Percentiles rank a stretch among this genome's conserved stretches.
phyloP scores from a whole-genome alignment of 2,888 invertebrate species.

The Formica aserva region DNA sequence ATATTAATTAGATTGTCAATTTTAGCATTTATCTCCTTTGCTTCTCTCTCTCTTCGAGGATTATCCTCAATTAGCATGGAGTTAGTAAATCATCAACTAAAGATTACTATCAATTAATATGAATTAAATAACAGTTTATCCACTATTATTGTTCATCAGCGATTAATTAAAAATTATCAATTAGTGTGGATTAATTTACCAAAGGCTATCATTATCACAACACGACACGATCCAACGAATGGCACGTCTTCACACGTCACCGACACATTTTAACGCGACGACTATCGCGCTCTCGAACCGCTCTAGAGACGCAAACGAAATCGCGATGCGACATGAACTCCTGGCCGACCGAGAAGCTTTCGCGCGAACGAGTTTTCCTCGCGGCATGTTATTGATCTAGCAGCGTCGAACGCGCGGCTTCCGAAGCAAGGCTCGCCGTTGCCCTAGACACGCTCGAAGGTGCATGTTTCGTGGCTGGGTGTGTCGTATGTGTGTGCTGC shows the following conservation, averaged over 20 bases:
- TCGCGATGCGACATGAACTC: neutral
- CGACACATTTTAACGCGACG: neutral
- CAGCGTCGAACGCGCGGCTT: slow-evolving; percentile 47
- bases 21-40: neutral
- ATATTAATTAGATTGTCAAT: slow-evolving; percentile 28
- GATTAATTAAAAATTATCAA: neutral
- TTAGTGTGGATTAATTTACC: neutral
- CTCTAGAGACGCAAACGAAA: neutral
- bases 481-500: slow-evolving; percentile 48
- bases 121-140: neutral
- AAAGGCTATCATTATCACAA: neutral
- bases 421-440: slow-evolving; percentile 46
- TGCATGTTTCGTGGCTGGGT: slow-evolving; percentile 55
- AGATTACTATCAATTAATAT: neutral
- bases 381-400: slow-evolving; percentile 60
- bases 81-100: neutral
- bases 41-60: neutral
- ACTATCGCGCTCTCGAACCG: neutral
- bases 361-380: slow-evolving; percentile 34
- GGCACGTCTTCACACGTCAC: neutral
- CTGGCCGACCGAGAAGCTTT: slow-evolving; percentile 35
- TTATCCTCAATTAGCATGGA: neutral
- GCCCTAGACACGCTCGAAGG: slow-evolving; percentile 37
- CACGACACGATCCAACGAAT: neutral
- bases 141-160: neutral